Conservation (phyloP, 1,140 invertebrate species). For the Drosophila novamexicana region DNA sequence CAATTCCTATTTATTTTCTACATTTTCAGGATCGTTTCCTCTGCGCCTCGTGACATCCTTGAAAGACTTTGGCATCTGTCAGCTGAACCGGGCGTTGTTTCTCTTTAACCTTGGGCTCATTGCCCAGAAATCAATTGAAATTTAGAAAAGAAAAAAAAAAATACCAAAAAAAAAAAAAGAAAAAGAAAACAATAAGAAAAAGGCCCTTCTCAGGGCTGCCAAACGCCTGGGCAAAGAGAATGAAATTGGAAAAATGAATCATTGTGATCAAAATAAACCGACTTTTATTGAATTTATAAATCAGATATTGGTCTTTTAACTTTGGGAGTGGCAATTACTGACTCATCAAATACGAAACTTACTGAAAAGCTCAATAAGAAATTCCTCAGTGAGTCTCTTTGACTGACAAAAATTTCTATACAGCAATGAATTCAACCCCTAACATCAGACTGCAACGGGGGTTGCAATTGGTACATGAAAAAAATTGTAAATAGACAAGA, state of each 20-base stretch:
- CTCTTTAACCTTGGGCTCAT: conserved; percentile 11
- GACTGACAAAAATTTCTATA: no score
- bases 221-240: conserved; percentile 72
- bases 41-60: conserved; percentile 48
- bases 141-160: conserved; percentile 16
- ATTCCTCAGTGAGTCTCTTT: no score
- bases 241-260: conserved; percentile 67
- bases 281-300: conserved; percentile 74
- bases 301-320: neutral
- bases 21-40: conserved; percentile 43
- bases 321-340: neutral
- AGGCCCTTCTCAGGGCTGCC: conserved; percentile 76
- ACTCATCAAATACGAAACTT: no score
- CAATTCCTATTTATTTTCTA: neutral
- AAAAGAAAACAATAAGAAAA: conserved; percentile 23
- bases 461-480: no score
- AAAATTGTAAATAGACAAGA: no score
- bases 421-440: no score
- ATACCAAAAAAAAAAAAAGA: conserved; percentile 15
- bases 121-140: conserved; percentile 35
- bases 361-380: no score
- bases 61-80: conserved; percentile 57
- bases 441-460: no score
- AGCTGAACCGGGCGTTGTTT: conserved; percentile 27
- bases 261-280: conserved; percentile 80